phyloP scores from a whole-genome alignment of 2,113 vertebrate genomes.

The Eleginops maclovinus region DNA sequence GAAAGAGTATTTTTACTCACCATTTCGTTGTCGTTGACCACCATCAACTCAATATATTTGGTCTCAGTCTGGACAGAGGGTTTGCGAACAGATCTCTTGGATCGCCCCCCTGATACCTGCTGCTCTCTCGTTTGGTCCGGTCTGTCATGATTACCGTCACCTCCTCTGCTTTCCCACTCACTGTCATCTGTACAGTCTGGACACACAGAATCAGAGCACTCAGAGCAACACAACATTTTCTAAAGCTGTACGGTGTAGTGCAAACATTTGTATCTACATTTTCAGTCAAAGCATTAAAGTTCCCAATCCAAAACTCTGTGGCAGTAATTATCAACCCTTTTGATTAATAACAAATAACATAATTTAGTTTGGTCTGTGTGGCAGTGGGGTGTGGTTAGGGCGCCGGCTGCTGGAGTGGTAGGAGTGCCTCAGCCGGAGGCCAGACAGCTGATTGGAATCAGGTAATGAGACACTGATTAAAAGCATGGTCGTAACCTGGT shows the following conservation, averaged over 20 bases:
- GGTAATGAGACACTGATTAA: too few species aligned
- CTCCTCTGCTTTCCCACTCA: constrained; percentile 61
- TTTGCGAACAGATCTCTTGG: constrained; percentile 85
- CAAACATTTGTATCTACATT: neutral
- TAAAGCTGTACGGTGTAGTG: neutral
- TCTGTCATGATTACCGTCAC: constrained; percentile 47
- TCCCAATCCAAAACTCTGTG: neutral
- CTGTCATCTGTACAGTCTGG: constrained; percentile 76
- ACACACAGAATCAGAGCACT: constrained; percentile 46
- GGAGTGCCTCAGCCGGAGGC: too few species aligned
- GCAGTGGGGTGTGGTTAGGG: too few species aligned
- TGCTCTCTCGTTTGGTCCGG: constrained; percentile 37
- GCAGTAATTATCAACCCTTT: neutral
- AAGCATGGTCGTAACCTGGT: too few species aligned
- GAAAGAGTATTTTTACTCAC: constrained; percentile 73
- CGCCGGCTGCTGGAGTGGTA: too few species aligned
- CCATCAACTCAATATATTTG: constrained; percentile 96
- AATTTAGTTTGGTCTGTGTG: too few species aligned
- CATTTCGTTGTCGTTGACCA: constrained; percentile 94
- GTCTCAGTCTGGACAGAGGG: constrained; percentile 94
- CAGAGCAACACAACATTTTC: neutral
- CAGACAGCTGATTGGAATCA: too few species aligned
- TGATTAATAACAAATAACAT: neutral
- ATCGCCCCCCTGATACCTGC: constrained; percentile 57
- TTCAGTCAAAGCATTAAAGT: constrained; percentile 3